Conservation (phyloP, 2,888 invertebrate genomes). For the Lasioglossum leucozonium region DNA sequence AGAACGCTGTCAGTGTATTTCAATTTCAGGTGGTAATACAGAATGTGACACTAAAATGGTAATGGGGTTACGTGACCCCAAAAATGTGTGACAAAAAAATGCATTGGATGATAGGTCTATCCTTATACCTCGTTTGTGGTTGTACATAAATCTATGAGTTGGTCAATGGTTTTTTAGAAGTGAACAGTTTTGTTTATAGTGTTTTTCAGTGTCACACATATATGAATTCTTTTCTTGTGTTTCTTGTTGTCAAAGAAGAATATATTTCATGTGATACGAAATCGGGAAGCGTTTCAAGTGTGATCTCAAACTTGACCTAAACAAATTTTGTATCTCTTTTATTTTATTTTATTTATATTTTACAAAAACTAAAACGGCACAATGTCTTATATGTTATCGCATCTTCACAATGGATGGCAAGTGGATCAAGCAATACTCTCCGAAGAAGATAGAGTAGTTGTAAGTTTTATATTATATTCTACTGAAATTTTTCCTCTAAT, state of each 20-base stretch:
- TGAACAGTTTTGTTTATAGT: background rate
- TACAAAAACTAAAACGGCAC: conserved; percentile 73
- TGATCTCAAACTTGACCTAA: background rate
- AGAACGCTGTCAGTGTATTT: no score
- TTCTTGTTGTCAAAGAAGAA: background rate
- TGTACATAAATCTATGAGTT: background rate
- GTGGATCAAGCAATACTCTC: conserved; percentile 99
- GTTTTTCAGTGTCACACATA: background rate
- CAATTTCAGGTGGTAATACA: no score
- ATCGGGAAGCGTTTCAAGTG: background rate
- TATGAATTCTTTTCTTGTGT: background rate
- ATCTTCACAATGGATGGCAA: conserved; percentile 99
- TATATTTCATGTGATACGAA: background rate
- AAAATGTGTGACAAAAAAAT: no score
- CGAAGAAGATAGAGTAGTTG: conserved; percentile 99
- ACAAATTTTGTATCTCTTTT: conserved; percentile 7
- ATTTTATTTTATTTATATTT: conserved; percentile 1
- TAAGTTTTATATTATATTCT: conserved; percentile 85
- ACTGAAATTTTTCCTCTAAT: background rate
- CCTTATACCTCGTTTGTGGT: no score
- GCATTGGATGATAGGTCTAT: no score
- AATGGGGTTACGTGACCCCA: no score
- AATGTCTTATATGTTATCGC: conserved; percentile 99
- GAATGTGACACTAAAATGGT: no score
- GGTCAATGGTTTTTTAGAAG: background rate